Conservation (phyloP, 2,888 invertebrate genomes). For the Tholera decimalis region DNA sequence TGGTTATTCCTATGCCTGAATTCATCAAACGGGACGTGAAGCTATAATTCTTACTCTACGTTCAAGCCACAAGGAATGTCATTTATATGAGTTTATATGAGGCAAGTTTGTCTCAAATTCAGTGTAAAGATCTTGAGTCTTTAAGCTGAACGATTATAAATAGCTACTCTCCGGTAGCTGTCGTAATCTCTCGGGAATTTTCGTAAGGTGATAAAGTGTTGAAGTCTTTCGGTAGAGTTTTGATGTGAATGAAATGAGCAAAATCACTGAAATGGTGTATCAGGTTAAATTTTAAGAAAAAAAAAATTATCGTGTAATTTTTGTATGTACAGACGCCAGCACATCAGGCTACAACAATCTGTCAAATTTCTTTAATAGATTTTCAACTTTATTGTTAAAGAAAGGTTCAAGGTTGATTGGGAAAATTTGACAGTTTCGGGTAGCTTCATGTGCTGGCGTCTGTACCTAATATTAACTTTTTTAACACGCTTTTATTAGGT, state of each 20-base stretch:
- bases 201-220: constrained; percentile 17
- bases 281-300: too few species aligned
- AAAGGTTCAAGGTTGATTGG: too few species aligned
- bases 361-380: too few species aligned
- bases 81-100: constrained; percentile 86
- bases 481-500: too few species aligned
- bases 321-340: too few species aligned
- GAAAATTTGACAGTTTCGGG: too few species aligned
- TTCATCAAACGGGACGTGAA: constrained; percentile 83
- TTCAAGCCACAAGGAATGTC: constrained; percentile 82
- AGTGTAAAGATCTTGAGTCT: constrained; percentile 75
- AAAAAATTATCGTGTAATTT: too few species aligned
- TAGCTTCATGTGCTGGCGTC: too few species aligned
- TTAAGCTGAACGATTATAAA: constrained; percentile 73
- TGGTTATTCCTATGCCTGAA: constrained; percentile 72
- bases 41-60: constrained; percentile 81
- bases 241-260: background rate
- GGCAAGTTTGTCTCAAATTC: constrained; percentile 83
- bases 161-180: constrained; percentile 48
- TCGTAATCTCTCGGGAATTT: constrained; percentile 39
- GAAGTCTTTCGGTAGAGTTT: constrained; percentile 5
- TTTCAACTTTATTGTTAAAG: too few species aligned
- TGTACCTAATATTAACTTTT: too few species aligned
- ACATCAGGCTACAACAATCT: too few species aligned
- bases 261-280: too few species aligned